These are phyloP conservation scores for Tadarida brasiliensis DNA, from an alignment of 2,797 vertebrate genomes.

Conservation along the genomic window DNA sequence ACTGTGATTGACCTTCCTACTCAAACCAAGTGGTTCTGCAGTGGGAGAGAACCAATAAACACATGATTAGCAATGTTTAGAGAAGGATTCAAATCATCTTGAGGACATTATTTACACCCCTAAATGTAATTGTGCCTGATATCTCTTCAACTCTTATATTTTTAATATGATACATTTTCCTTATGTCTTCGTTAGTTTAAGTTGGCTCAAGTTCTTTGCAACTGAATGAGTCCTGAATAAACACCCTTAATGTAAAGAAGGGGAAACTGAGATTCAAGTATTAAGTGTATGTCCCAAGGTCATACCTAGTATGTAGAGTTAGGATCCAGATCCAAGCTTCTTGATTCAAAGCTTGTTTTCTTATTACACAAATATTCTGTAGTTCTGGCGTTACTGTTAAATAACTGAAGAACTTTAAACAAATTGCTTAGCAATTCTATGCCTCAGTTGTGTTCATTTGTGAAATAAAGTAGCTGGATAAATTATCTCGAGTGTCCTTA, in stretches of 20 bases:
- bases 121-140: neutral
- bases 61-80: neutral
- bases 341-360: neutral
- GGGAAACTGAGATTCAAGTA: neutral
- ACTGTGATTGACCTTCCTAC: neutral
- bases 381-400: neutral
- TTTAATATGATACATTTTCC: neutral
- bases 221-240: neutral
- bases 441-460: slow-evolving; percentile 13
- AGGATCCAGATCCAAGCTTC: neutral
- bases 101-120: neutral
- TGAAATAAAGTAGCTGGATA: neutral
- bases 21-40: neutral
- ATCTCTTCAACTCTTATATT: neutral
- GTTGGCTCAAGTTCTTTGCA: neutral
- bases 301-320: neutral
- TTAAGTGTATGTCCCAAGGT: neutral
- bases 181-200: neutral
- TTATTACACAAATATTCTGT: neutral
- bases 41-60: neutral
- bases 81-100: neutral
- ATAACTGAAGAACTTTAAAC: neutral
- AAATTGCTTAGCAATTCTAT: neutral
- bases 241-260: neutral
- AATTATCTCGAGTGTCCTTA: neutral